phyloP scores from a whole-genome alignment of 2,113 vertebrate species.

The Megaceryle torquata region DNA sequence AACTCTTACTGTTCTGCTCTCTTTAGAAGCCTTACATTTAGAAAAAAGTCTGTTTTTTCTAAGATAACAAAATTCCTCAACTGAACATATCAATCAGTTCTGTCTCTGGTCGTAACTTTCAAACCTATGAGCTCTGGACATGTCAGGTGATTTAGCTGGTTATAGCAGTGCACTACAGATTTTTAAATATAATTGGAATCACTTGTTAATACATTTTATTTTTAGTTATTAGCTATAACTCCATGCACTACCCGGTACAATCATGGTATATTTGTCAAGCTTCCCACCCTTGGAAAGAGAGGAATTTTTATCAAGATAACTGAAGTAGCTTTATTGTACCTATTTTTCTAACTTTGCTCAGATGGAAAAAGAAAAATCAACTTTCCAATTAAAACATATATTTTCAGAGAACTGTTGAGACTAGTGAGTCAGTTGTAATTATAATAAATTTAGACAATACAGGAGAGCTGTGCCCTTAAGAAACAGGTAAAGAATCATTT shows the following conservation, averaged over 20 bases:
- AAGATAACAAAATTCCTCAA: neutral
- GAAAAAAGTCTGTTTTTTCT: neutral
- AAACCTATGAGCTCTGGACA: neutral
- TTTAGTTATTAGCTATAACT: neutral
- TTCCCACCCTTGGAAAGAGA: neutral
- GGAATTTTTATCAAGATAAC: neutral
- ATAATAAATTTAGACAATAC: neutral
- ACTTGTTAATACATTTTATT: neutral
- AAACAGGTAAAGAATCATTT: neutral
- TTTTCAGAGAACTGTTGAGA: neutral
- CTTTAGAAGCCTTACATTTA: neutral
- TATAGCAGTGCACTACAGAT: neutral
- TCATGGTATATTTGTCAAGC: neutral
- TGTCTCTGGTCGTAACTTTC: neutral
- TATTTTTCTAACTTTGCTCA: neutral
- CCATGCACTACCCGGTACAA: neutral
- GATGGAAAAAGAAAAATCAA: neutral
- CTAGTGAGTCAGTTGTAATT: neutral
- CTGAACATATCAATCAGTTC: neutral
- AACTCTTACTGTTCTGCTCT: neutral
- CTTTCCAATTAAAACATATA: neutral
- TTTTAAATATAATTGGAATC: neutral
- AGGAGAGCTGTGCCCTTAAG: neutral
- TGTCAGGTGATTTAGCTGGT: neutral
- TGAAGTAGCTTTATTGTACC: neutral